Conservation (phyloP, 2,113 vertebrate genomes). For the Lathamus discolor region DNA sequence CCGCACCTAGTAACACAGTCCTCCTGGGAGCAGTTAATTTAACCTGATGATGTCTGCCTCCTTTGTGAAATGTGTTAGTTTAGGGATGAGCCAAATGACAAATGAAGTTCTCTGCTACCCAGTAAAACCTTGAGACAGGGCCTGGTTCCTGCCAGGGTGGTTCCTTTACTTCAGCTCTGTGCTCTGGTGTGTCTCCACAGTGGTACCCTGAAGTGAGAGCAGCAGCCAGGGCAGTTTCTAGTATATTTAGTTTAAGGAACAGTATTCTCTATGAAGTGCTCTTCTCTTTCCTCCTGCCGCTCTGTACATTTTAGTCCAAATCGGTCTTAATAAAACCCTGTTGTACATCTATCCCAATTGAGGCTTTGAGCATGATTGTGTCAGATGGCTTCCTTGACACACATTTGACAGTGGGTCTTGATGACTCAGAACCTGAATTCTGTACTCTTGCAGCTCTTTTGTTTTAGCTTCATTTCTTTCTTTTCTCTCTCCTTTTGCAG, state of each 20-base stretch:
- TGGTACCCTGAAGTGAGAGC: neutral
- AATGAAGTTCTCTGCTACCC: neutral
- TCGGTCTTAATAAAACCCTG: neutral
- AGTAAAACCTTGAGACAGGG: neutral
- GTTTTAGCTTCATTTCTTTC: neutral
- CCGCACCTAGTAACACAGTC: neutral
- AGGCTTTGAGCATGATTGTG: neutral
- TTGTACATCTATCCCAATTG: neutral
- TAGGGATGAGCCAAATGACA: neutral
- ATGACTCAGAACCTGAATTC: conserved; percentile 15
- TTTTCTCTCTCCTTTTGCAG: neutral
- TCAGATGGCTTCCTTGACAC: neutral
- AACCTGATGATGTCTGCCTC: neutral
- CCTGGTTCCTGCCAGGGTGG: neutral
- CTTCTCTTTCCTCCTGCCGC: neutral
- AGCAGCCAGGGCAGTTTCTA: neutral
- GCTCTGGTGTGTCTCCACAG: neutral
- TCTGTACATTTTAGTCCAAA: neutral
- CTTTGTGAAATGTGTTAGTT: neutral
- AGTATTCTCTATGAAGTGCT: neutral
- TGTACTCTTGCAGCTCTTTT: neutral
- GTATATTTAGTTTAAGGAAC: neutral
- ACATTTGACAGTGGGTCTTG: neutral
- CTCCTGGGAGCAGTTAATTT: neutral
- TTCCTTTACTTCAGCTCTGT: neutral